Evolutionary conservation across 1,140 invertebrate species (phyloP).

Genomic region (Pristionchus pacificus): DNA sequence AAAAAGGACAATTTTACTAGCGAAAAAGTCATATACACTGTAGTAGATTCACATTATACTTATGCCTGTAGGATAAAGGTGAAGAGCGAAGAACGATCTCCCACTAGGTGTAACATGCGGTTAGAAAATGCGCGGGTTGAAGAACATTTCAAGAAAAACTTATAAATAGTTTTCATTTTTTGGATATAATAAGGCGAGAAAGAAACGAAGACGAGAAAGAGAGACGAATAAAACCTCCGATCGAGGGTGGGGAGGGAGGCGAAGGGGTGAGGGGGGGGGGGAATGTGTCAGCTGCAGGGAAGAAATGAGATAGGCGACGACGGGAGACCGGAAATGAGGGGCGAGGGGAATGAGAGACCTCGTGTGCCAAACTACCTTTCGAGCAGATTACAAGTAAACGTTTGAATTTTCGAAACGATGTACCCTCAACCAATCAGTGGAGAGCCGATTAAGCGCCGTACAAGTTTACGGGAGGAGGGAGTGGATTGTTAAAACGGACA

Average conservation of each 20-base stretch:
- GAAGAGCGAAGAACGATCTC: neutral
- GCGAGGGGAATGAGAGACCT: too few species aligned
- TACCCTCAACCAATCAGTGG: neutral
- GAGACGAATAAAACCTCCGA: slow-evolving; percentile 17
- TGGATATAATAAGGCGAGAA: slow-evolving; percentile 11
- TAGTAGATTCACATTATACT: neutral
- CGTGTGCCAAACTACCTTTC: slow-evolving; percentile 8
- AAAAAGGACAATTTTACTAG: too few species aligned
- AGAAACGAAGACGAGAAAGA: slow-evolving; percentile 10
- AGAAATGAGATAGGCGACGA: slow-evolving; percentile 10
- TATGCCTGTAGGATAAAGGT: neutral
- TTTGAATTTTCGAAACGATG: slow-evolving; percentile 20
- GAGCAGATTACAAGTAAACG: slow-evolving; percentile 3
- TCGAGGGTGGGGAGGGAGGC: slow-evolving; percentile 7
- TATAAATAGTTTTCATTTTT: slow-evolving; percentile 3
- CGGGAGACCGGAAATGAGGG: slow-evolving; percentile 14
- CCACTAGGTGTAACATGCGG: neutral
- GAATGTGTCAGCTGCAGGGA: slow-evolving; percentile 1
- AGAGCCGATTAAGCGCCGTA: slow-evolving; percentile 4
- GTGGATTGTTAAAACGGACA: neutral
- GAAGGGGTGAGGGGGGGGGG: neutral
- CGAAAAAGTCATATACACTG: neutral
- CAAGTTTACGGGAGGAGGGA: neutral
- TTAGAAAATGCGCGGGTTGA: neutral
- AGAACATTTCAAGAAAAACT: slow-evolving; percentile 2